Percentiles rank a stretch among this genome's conserved stretches.
These are phyloP conservation scores for Equus quagga DNA, from an alignment of 2,113 vertebrate genomes.

Conservation along the genomic window DNA sequence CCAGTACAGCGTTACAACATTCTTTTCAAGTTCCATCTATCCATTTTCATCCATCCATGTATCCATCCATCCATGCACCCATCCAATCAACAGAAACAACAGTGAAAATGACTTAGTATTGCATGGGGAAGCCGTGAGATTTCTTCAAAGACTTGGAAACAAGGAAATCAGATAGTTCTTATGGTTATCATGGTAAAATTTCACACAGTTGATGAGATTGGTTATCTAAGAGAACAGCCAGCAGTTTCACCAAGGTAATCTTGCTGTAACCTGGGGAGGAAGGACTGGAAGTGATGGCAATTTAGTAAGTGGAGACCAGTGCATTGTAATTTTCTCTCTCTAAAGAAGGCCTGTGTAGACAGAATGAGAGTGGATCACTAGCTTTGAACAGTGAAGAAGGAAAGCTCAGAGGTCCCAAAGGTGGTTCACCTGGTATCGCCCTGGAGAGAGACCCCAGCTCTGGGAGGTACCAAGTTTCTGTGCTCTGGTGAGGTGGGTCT, in stretches of 20 bases:
- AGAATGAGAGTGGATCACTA: neutral
- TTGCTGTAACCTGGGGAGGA: neutral
- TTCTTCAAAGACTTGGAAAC: neutral
- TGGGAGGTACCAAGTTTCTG: neutral
- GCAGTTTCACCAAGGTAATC: neutral
- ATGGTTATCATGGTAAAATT: neutral
- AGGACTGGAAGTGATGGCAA: neutral
- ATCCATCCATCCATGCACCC: neutral
- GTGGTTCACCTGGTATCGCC: neutral
- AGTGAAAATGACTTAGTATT: neutral
- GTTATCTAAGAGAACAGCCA: neutral
- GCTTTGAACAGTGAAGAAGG: neutral
- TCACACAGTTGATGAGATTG: neutral
- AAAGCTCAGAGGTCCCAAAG: neutral
- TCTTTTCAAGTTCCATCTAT: neutral
- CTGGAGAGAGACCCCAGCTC: neutral
- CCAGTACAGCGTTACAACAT: neutral
- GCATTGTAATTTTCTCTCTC: neutral
- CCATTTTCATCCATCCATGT: neutral
- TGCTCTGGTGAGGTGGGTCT: neutral
- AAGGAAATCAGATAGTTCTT: neutral
- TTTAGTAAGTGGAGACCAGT: neutral
- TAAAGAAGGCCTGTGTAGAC: neutral
- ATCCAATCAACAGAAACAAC: neutral
- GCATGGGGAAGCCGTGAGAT: neutral